Percentiles rank a stretch among this genome's conserved stretches.
phyloP scores from a whole-genome alignment of 2,113 vertebrate species.

The Coptodon rendalli region DNA sequence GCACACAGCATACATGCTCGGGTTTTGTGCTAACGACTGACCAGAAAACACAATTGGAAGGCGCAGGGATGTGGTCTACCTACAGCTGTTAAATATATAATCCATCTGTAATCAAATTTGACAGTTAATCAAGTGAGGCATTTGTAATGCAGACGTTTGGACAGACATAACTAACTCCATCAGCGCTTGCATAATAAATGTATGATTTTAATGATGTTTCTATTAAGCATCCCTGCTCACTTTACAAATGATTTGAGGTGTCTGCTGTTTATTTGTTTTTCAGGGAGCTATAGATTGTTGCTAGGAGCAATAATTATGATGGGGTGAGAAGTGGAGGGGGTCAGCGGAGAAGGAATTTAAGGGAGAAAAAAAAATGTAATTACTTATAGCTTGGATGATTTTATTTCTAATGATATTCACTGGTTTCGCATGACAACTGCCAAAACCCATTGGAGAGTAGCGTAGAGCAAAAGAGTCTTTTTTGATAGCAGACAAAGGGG shows the following conservation, averaged over 20 bases:
- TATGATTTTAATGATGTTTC: constrained; percentile 77
- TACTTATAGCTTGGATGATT: constrained; percentile 83
- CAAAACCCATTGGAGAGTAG: constrained; percentile 70
- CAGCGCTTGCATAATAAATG: constrained; percentile 76
- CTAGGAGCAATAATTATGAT: constrained; percentile 76
- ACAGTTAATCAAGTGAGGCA: constrained; percentile 75
- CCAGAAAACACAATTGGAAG: constrained; percentile 42
- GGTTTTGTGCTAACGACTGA: constrained; percentile 58
- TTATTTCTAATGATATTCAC: constrained; percentile 82
- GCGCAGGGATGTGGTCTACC: constrained; percentile 62
- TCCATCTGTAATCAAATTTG: constrained; percentile 78
- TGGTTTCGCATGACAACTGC: constrained; percentile 84
- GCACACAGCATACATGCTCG: not conserved
- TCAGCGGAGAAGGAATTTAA: constrained; percentile 24
- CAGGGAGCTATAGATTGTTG: constrained; percentile 77
- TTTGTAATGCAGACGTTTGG: constrained; percentile 69
- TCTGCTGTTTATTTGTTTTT: constrained; percentile 83
- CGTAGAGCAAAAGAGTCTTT: constrained; percentile 72
- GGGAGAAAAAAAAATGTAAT: constrained; percentile 70
- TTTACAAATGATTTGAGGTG: constrained; percentile 76
- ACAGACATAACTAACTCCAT: constrained; percentile 76
- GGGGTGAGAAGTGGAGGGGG: constrained; percentile 31
- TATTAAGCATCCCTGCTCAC: constrained; percentile 74
- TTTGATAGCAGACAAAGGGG: constrained; percentile 78
- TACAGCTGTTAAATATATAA: constrained; percentile 74